phyloP scores from a whole-genome alignment of 2,888 invertebrate genomes.

The Dolichomitus sp. region DNA sequence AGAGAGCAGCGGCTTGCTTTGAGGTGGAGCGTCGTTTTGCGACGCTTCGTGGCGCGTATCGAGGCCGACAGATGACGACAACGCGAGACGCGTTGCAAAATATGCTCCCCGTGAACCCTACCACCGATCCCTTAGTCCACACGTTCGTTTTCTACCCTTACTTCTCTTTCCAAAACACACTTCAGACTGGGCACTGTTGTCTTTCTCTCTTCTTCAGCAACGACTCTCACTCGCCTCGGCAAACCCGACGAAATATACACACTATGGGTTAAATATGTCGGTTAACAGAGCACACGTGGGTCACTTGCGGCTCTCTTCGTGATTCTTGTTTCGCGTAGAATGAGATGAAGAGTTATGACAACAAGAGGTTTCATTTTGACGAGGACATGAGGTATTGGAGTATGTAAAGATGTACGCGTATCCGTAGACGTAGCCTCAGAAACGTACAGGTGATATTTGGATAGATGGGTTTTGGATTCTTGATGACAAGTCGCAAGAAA shows the following conservation, averaged over 20 bases:
- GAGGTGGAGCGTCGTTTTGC: conserved; percentile 77
- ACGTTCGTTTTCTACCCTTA: conserved; percentile 36
- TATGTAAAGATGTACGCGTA: background rate
- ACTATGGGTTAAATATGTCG: conserved; percentile 29
- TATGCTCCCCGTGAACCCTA: conserved; percentile 55
- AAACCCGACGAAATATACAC: conserved; percentile 36
- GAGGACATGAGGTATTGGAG: conserved; percentile 19
- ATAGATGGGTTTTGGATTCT: background rate
- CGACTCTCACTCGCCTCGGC: conserved; percentile 26
- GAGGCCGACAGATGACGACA: conserved; percentile 80
- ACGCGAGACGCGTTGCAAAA: conserved; percentile 67
- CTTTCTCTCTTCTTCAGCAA: conserved; percentile 23
- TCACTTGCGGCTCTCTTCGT: background rate
- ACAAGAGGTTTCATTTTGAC: conserved; percentile 24
- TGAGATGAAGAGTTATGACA: conserved; percentile 16
- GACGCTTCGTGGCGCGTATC: conserved; percentile 82
- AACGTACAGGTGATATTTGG: background rate
- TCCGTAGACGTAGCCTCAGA: background rate
- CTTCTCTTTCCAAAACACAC: conserved; percentile 23
- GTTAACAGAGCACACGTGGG: conserved; percentile 56
- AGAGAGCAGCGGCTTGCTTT: conserved; percentile 69
- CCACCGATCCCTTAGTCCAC: conserved; percentile 26
- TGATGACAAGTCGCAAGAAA: background rate
- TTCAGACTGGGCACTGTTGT: conserved; percentile 12
- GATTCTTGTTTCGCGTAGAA: conserved; percentile 22